Conservation (phyloP, 2,113 vertebrate species). For the Steatornis caripensis region DNA sequence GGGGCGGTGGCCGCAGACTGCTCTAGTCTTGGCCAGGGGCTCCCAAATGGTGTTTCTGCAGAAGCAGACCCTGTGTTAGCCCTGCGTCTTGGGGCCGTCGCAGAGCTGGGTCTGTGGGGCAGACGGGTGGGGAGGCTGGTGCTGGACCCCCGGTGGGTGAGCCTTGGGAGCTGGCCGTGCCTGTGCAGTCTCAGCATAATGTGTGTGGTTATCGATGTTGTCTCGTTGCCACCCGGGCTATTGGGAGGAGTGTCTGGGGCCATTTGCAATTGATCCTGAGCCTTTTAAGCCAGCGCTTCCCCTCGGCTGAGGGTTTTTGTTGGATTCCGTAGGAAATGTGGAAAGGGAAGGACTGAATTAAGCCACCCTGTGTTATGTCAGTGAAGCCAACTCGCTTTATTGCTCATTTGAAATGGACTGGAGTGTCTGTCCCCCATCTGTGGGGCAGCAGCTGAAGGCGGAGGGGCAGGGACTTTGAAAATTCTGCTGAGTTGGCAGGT, state of each 20-base stretch:
- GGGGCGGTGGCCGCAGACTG: fast-evolving
- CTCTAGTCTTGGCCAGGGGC: neutral
- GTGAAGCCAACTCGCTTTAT: neutral
- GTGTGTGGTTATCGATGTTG: neutral
- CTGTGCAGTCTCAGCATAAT: fast-evolving
- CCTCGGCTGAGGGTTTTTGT: neutral
- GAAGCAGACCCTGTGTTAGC: neutral
- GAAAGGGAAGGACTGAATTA: neutral
- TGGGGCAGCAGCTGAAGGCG: neutral
- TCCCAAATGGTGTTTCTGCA: fast-evolving
- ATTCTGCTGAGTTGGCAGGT: neutral
- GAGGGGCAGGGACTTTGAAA: neutral
- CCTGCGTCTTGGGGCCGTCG: fast-evolving
- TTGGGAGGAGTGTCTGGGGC: neutral
- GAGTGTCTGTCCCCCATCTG: neutral
- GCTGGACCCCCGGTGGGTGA: neutral
- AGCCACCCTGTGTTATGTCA: neutral
- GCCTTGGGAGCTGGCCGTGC: neutral
- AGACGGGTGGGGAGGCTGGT: neutral
- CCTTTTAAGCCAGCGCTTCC: neutral
- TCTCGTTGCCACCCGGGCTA: fast-evolving
- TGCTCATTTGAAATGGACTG: neutral
- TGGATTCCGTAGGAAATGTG: neutral
- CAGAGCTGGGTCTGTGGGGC: neutral
- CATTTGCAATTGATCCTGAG: neutral